A percentile compares a stretch with the other conserved stretches of the same genome.
Evolutionary conservation across 2,797 vertebrate genomes (phyloP).

Genomic region (Ispidina picta): DNA sequence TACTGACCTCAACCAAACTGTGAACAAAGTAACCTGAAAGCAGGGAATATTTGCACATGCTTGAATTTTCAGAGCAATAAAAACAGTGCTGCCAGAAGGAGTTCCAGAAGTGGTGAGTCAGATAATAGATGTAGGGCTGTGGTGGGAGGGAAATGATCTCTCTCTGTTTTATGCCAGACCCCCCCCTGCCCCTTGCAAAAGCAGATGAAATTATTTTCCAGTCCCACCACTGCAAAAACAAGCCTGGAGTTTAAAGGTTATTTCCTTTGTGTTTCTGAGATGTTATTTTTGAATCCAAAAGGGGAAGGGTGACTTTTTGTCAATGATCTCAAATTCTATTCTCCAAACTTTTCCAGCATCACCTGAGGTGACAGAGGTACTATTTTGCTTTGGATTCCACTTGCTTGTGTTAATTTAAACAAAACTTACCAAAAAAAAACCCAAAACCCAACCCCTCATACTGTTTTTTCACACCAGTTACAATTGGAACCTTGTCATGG

Average conservation of each 20-base stretch:
- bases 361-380: background rate
- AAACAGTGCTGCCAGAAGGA: slow-evolving; percentile 35
- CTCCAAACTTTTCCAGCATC: background rate
- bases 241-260: slow-evolving; percentile 23
- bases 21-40: slow-evolving; percentile 30
- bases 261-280: slow-evolving; percentile 35
- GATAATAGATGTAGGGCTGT: slow-evolving; percentile 3
- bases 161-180: slow-evolving; percentile 1
- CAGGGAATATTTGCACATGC: slow-evolving; percentile 20
- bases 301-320: slow-evolving; percentile 7
- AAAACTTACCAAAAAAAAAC: background rate
- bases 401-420: background rate
- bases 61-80: slow-evolving; percentile 46
- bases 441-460: too few relatives aligned
- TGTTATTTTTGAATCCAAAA: background rate
- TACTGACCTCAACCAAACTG: background rate
- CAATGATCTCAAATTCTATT: background rate
- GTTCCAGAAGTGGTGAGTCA: slow-evolving; percentile 60
- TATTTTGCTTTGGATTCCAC: background rate
- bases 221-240: slow-evolving; percentile 8
- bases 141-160: slow-evolving; percentile 43
- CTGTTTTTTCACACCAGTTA: background rate
- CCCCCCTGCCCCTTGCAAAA: background rate
- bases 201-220: slow-evolving; percentile 52
- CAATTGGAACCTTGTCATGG: background rate